phyloP scores from a whole-genome alignment of 2,888 invertebrate species.

The Gastracanthus pulcherrimus region DNA sequence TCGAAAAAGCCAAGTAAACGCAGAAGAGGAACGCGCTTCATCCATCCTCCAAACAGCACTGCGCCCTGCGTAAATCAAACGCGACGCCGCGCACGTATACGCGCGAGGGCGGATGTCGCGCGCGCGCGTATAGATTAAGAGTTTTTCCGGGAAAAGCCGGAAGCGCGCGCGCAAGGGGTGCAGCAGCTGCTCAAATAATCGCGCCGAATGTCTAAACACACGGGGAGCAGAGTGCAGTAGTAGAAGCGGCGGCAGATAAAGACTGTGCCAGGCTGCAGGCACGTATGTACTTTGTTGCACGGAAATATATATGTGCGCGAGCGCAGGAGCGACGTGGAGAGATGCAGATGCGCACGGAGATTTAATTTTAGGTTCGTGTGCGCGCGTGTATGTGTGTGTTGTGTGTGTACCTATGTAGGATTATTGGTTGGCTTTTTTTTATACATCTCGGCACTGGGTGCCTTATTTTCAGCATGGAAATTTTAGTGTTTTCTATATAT shows the following conservation, averaged over 20 bases:
- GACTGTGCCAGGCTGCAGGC: neutral
- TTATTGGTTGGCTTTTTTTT: neutral
- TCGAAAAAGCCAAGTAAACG: neutral
- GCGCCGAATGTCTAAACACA: conserved; percentile 38
- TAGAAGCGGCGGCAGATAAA: conserved; percentile 21
- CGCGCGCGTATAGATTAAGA: conserved; percentile 47
- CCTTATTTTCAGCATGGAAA: too few species aligned
- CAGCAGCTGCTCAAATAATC: conserved; percentile 66
- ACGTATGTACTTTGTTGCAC: too few species aligned
- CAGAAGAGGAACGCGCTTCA: neutral
- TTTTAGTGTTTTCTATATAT: too few species aligned
- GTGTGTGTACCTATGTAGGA: too few species aligned
- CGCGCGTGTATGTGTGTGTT: neutral
- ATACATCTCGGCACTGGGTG: too few species aligned
- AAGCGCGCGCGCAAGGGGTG: conserved; percentile 53
- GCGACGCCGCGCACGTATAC: too few species aligned
- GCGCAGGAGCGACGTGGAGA: conserved; percentile 55
- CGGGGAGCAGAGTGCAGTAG: neutral
- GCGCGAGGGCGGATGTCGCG: conserved; percentile 7
- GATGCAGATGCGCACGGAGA: conserved; percentile 32
- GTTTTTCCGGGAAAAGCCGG: conserved; percentile 63
- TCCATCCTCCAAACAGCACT: too few species aligned
- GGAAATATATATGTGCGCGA: conserved; percentile 42
- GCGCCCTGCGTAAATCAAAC: neutral
- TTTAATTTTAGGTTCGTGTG: neutral